Evolutionary conservation across 2,888 invertebrate genomes (phyloP), one percentile per base, ranked within the genome.

Genomic region (Hypomecis punctinalis): DNA sequence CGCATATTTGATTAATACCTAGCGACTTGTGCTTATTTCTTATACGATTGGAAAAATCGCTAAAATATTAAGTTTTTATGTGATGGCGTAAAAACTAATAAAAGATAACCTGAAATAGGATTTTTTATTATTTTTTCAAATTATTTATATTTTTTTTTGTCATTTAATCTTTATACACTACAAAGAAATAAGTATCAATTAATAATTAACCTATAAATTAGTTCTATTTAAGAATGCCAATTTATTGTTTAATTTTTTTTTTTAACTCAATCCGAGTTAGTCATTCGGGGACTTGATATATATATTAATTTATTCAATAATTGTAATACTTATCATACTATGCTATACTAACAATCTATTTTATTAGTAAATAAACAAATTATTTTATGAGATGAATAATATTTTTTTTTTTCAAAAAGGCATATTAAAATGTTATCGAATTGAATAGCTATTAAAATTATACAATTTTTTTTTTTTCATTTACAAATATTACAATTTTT

Each of bases 81-180:
- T 39, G 11, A 49, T 49, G 40, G 6, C 6, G 39, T 52, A 40
- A 40, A 40, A 52, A 40, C 40, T 52, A 52, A 52, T 52, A 52
- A 52, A 40, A 52, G 52, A 79, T 86, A 84, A 51, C 39, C 54
- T 45, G 46, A 55, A 36, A 36, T 37, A 36, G 37, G 45, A 56
- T 56, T 56, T 56, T 56, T 56, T 47, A 33, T 47, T 37, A 46
- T 47, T 40, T 33, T 56, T 47, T 42, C 40, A 52, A 52, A 23
- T 56, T 56, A 56, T 47, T 56, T 56, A 40, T 89, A 78, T 86
- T 81, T 86, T 85, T n/a, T 89, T 89, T 86, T 86, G 80, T 84
- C 76, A 81, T 86, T 86, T 86, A 81, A 80, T 75, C 70, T 70
- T 82, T 85, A 63, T 85, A 81, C 72, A 71, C 70, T 68, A 79